These are phyloP conservation scores for Chrysopilus asiliformis DNA, from an alignment of 2,888 invertebrate species.

Conservation along the genomic window DNA sequence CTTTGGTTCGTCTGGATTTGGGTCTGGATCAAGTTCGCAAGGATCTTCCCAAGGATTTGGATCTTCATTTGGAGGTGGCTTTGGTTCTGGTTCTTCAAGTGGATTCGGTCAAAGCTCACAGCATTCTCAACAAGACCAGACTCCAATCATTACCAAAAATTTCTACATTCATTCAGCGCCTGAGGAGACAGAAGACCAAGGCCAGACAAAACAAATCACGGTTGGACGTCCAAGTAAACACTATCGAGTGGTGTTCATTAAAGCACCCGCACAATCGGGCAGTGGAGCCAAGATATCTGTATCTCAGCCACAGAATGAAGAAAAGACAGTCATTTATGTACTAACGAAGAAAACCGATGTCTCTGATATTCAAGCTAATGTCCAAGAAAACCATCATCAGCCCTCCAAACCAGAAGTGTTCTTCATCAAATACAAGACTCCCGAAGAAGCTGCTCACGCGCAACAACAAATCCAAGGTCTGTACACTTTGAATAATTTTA, in stretches of 20 bases:
- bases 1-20: no score
- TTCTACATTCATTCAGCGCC: conserved; percentile 34
- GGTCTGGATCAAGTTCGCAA: no score
- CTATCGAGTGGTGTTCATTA: conserved; percentile 16
- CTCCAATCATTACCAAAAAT: conserved; percentile 28
- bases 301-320: conserved; percentile 11
- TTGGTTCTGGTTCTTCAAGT: no score
- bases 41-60: no score
- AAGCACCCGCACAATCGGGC: conserved; percentile 11
- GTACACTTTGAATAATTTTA: background rate
- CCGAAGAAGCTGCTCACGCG: conserved; percentile 32
- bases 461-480: conserved; percentile 30
- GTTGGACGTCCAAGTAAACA: conserved; percentile 20
- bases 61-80: no score
- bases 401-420: conserved; percentile 35
- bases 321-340: conserved; percentile 35
- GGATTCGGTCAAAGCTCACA: no score
- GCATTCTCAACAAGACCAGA: background rate
- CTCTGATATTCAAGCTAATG: conserved; percentile 28
- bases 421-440: conserved; percentile 36
- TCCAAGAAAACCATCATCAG: conserved; percentile 25
- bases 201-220: conserved; percentile 18
- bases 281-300: conserved; percentile 8
- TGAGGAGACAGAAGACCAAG: conserved; percentile 26
- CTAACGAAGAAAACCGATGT: conserved; percentile 31